A percentile compares a stretch with the other conserved stretches of the same genome.
These are phyloP conservation scores for Apodemia duryi DNA, from an alignment of 2,888 invertebrate genomes.

Conservation along the genomic window DNA sequence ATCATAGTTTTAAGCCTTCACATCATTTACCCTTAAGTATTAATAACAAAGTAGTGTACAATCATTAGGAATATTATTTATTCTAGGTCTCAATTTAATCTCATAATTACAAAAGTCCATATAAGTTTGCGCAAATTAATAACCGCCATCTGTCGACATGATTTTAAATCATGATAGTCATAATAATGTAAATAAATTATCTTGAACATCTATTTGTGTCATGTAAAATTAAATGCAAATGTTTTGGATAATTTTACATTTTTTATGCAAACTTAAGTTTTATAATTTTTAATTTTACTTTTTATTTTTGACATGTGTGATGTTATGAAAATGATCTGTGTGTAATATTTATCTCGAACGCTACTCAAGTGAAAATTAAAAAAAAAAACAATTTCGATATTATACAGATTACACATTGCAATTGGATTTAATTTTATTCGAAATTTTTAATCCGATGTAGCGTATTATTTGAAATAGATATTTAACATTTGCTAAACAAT, in stretches of 20 bases:
- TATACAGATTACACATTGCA: too few species aligned
- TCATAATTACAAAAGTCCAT: conserved; percentile 7
- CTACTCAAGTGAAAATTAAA: background rate
- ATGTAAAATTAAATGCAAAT: background rate
- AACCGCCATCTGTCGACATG: conserved; percentile 14
- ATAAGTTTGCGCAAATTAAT: conserved; percentile 11
- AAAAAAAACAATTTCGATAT: too few species aligned
- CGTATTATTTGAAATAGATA: too few species aligned
- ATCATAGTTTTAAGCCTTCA: conserved; percentile 12
- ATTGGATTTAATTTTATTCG: too few species aligned
- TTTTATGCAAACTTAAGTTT: conserved; percentile 13
- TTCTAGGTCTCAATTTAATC: conserved; percentile 16
- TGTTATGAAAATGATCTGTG: background rate
- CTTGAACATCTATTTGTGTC: background rate
- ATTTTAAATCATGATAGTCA: background rate
- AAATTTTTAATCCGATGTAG: too few species aligned
- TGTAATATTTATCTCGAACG: background rate
- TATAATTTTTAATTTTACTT: background rate
- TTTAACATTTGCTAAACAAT: too few species aligned
- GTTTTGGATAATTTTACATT: background rate
- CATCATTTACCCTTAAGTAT: conserved; percentile 19
- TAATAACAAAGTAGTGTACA: conserved; percentile 19
- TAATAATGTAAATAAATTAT: conserved; percentile 18
- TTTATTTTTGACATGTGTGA: conserved; percentile 4
- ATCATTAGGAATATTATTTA: conserved; percentile 17